phyloP scores from a whole-genome alignment of 35 echinoderm and acorn worm species.

The Lytechinus variegatus region DNA sequence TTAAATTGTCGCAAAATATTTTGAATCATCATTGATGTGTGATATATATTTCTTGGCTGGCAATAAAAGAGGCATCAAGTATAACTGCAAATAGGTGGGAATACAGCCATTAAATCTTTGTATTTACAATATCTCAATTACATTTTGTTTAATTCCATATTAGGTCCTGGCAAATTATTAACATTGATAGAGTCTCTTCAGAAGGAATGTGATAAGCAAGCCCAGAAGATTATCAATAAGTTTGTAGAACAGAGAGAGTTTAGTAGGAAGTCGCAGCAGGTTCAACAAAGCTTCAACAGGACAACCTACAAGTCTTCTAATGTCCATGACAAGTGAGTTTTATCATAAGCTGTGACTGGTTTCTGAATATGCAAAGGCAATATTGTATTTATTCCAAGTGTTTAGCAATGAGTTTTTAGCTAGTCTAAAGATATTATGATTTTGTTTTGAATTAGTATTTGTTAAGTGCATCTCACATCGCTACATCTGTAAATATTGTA shows the following conservation, averaged over 20 bases:
- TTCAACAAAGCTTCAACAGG: constrained; percentile 64
- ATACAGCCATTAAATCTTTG: too few species aligned
- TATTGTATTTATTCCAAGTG: not conserved
- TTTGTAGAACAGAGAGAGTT: constrained; percentile 89
- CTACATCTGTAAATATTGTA: not conserved
- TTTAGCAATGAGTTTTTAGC: not conserved
- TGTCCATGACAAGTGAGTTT: constrained; percentile 64
- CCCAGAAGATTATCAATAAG: constrained; percentile 79
- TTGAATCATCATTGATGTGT: too few species aligned
- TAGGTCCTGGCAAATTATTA: constrained; percentile 90
- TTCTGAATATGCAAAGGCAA: not conserved
- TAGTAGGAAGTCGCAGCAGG: constrained; percentile 76
- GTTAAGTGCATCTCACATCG: not conserved
- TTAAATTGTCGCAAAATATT: too few species aligned
- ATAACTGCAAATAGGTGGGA: too few species aligned
- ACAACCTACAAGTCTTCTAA: constrained; percentile 66
- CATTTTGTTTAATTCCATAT: not conserved
- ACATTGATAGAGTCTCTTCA: constrained; percentile 83
- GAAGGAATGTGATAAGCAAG: constrained; percentile 91
- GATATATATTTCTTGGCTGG: too few species aligned
- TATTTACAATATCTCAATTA: too few species aligned
- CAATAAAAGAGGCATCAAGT: too few species aligned
- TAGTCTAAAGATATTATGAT: not conserved
- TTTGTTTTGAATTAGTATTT: not conserved
- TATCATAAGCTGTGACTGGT: not conserved